A percentile compares a stretch with the other conserved stretches of the same genome.
phyloP scores from a whole-genome alignment of 1,140 invertebrate species.

The Probaryconus sp. region DNA sequence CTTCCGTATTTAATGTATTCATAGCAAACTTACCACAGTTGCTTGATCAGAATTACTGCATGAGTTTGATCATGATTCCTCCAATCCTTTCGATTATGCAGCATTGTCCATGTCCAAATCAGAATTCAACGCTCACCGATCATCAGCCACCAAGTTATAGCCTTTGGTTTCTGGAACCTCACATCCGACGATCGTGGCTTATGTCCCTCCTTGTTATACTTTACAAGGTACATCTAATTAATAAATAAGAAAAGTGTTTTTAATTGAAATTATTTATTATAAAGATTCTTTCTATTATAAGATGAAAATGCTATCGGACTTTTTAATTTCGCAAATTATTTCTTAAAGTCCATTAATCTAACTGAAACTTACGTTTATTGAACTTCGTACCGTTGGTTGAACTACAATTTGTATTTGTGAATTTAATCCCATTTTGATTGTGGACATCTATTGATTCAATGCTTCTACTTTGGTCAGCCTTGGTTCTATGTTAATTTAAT shows the following conservation, averaged over 20 bases:
- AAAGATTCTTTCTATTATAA: too few relatives aligned
- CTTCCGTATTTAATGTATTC: slow-evolving; percentile 97
- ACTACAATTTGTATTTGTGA: slow-evolving; percentile 29
- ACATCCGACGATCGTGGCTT: slow-evolving; percentile 93
- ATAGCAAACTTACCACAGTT: slow-evolving; percentile 95
- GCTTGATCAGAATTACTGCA: slow-evolving; percentile 94
- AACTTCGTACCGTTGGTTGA: slow-evolving; percentile 28
- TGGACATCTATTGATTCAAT: slow-evolving; percentile 25
- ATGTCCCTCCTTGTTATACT: slow-evolving; percentile 95
- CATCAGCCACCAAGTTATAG: slow-evolving; percentile 85
- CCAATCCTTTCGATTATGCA: slow-evolving; percentile 92
- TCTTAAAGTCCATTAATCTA: slow-evolving; percentile 16
- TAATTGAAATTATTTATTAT: too few relatives aligned
- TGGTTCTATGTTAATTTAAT: slow-evolving; percentile 11
- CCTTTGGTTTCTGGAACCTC: slow-evolving; percentile 91
- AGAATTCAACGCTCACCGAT: slow-evolving; percentile 73
- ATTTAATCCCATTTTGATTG: slow-evolving; percentile 23
- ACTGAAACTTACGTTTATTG: slow-evolving; percentile 15
- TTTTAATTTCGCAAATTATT: slow-evolving; percentile 1
- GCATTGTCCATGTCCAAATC: slow-evolving; percentile 88
- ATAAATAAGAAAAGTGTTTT: neutral
- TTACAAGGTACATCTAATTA: slow-evolving; percentile 88
- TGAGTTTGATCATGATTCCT: slow-evolving; percentile 91
- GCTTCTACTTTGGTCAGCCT: slow-evolving; percentile 8
- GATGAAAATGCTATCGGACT: too few relatives aligned